Percentiles rank a stretch among this genome's conserved stretches.
Evolutionary conservation across 2,888 invertebrate species (phyloP).

Genomic region (Calameuta filiformis): DNA sequence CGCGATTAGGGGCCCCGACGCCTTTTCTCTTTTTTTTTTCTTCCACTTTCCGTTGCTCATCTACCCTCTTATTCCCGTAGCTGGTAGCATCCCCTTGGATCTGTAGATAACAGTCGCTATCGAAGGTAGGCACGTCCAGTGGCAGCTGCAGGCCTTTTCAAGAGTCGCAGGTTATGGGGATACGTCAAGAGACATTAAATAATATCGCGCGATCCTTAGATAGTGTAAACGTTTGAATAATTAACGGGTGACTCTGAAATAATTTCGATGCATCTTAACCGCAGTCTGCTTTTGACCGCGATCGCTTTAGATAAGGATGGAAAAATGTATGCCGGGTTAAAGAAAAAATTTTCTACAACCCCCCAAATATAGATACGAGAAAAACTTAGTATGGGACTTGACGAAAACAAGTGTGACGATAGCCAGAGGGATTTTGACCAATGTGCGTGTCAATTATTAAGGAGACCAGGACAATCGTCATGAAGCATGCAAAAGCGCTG

Average conservation of each 20-base stretch:
- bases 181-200: not conserved
- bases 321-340: not conserved
- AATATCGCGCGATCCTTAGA: not conserved
- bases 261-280: not conserved
- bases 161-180: not conserved
- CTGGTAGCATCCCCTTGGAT: not conserved
- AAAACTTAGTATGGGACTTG: not conserved
- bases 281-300: not conserved
- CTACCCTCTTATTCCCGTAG: not conserved
- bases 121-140: not conserved
- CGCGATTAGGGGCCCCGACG: slow-evolving; percentile 24
- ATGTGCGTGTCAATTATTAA: not conserved
- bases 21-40: not conserved
- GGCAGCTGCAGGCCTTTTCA: not conserved
- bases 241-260: not conserved
- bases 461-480: slow-evolving; percentile 27
- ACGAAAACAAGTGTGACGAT: not conserved
- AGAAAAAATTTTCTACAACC: not conserved
- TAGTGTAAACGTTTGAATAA: not conserved
- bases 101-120: not conserved
- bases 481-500: slow-evolving; percentile 45
- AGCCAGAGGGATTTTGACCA: not conserved
- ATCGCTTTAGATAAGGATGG: not conserved
- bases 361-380: not conserved
- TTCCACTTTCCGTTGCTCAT: not conserved